phyloP scores from a whole-genome alignment of 2,797 vertebrate genomes.

The Pantherophis vulpinus region DNA sequence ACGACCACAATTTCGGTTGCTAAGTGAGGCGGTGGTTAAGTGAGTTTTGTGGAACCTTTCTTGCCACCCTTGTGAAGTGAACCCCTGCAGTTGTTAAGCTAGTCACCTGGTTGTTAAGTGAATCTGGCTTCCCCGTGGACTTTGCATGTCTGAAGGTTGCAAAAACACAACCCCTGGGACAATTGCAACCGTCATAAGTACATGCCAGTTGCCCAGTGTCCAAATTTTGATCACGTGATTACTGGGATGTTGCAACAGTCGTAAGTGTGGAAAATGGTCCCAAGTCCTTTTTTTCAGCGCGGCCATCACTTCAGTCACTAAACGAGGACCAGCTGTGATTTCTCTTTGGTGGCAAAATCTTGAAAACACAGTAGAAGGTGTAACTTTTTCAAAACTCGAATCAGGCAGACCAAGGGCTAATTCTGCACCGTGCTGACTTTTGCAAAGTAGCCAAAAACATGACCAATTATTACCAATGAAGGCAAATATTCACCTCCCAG shows the following conservation, averaged over 20 bases:
- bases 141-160: neutral
- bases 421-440: too few relatives aligned
- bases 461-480: too few relatives aligned
- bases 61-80: rapidly evolving
- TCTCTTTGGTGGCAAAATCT: neutral
- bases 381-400: neutral
- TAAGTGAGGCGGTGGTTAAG: neutral
- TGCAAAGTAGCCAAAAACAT: too few relatives aligned
- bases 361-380: neutral
- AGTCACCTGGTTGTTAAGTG: too few relatives aligned
- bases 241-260: too few relatives aligned
- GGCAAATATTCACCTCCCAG: too few relatives aligned
- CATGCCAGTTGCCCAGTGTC: neutral
- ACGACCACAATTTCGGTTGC: too few relatives aligned
- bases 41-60: neutral
- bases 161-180: too few relatives aligned
- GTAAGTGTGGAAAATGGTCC: too few relatives aligned
- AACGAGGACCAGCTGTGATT: neutral
- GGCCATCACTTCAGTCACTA: neutral
- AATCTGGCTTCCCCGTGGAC: too few relatives aligned
- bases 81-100: neutral
- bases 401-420: too few relatives aligned
- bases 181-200: neutral
- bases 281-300: neutral
- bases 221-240: neutral